Base-by-base conservation (phyloP, 2,113 vertebrate species). In the Illadopsis cleaveri region DNA sequence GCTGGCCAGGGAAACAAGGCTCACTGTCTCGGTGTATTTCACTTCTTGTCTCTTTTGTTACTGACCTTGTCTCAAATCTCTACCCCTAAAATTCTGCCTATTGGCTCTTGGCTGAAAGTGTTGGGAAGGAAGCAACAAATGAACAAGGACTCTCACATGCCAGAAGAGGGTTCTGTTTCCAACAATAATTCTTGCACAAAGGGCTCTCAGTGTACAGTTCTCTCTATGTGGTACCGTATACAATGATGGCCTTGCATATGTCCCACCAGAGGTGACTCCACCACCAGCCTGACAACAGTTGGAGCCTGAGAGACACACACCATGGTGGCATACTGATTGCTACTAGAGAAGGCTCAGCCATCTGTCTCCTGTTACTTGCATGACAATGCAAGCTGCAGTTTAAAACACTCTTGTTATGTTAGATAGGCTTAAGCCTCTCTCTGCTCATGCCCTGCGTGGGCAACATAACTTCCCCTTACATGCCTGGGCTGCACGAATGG, bases 201-300 rank as follows among this genome's bases (percentile, higher is more conserved):
- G n/a, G 65, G 48, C 48, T 65, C 82, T 56, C 73, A 94, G 89
- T 37, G 51, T 51, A 73, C 51, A 75, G 11, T 37, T 81, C 56
- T 73, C 90, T 50, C 76, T 79, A 0, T 17, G 77, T 78, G 83
- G 81, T 79, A 28, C 89, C 22, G 31, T 38, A 35, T 23, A 86
- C 66, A 22, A 53, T 0, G 8, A 64, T 45, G 78, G 23, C 60
- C 77, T 40, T 79, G 91, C 83, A 56, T 78, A 79, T 89, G 80
- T 79, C 86, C 94, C 91, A 95, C 15, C 65, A 79, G 25, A 94
- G 93, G 89, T 91, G 85, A 91, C 77, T 89, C 72, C 61, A 58
- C 44, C 72, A 91, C 25, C 86, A 95, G 91, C 37, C 83, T 91
- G 64, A 48, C 65, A 85, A 89, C 91, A 95, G 93, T 72, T 94